Evolutionary conservation across 1,140 invertebrate species (phyloP), one percentile per base, ranked within the genome.

Genomic region (Eubasilissa regina): DNA sequence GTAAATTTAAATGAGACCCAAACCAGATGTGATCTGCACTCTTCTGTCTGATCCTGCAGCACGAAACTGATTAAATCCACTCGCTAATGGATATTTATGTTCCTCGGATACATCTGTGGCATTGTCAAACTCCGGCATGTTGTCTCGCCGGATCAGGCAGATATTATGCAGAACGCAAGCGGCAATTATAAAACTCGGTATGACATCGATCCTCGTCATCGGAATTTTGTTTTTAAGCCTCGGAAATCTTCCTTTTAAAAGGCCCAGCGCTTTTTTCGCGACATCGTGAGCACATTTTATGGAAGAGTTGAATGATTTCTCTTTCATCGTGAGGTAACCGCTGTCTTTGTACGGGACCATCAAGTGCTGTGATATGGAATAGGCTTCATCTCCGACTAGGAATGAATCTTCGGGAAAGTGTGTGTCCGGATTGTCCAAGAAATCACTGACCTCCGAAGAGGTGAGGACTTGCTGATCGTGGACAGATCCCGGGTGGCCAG

Each of bases 121-220:
- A 4, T 48, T 17, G 47, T 70, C 66, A 15, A 70, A 70, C 13
- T 70, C 44, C 4, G 44, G 66, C 66, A 70, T 70, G 0, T 19
- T 19, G 12, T 70, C 66, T 0, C 21, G 4, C 0, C 17, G 13
- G 15, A 19, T 21, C n/a, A 70, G n/a, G 17, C 66, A 70, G 11
- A 70, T 70, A 51, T 70, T 70, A 15, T 70, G 66, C 44, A 70
- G 19, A 48, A 70, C 19, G 44, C 66, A 70, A 3, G 66, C 45
- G 8, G 44, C 66, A 12, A 48, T 21, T 1, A 70, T 45, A 21
- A 48, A 70, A 11, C n/a, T 21, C 43, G 44, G n/a, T 19, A 70
- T 21, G 0, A 47, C 17, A 21, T 70, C 47, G 10, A 70, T 25
- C 10, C 21, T 47, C 15, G 47, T 19, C 13, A 70, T 51, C 3